Percentiles rank a stretch among this genome's conserved stretches.
These are phyloP conservation scores for Xiphophorus couchianus DNA, from an alignment of 2,113 vertebrate genomes.

Conservation along the genomic window DNA sequence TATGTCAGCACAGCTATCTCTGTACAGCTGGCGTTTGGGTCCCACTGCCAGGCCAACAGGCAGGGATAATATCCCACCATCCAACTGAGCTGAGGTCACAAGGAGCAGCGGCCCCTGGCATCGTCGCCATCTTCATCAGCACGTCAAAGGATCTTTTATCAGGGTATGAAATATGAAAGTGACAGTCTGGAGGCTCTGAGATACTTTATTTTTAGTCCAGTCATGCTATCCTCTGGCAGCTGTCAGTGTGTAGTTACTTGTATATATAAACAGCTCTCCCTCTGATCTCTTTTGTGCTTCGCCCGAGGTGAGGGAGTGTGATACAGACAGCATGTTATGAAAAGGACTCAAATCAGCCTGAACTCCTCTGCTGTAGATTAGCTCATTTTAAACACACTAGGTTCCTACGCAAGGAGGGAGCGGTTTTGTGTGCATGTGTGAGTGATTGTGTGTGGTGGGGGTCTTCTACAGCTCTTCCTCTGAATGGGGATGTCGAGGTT, in stretches of 20 bases:
- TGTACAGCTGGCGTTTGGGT: conserved; percentile 66
- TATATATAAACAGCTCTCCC: conserved; percentile 58
- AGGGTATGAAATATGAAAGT: neutral
- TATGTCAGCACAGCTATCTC: conserved; percentile 67
- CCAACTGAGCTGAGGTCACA: conserved; percentile 37
- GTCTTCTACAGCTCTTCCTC: conserved; percentile 61
- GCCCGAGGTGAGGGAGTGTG: conserved; percentile 48
- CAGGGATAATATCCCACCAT: conserved; percentile 32
- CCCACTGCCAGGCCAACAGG: conserved; percentile 55
- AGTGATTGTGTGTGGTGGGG: conserved; percentile 20
- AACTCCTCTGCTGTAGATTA: conserved; percentile 89
- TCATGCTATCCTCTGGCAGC: conserved; percentile 45
- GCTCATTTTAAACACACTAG: conserved; percentile 92
- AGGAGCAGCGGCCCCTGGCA: conserved; percentile 39
- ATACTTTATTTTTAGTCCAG: conserved; percentile 44
- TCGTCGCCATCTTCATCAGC: conserved; percentile 39
- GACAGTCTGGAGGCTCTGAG: conserved; percentile 32
- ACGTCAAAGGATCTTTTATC: conserved; percentile 55
- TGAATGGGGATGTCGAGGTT: conserved; percentile 56
- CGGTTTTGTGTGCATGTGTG: conserved; percentile 37
- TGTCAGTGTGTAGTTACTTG: conserved; percentile 27
- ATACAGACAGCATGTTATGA: conserved; percentile 78
- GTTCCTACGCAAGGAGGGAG: conserved; percentile 79
- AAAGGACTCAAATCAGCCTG: conserved; percentile 85
- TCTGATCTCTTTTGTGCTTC: conserved; percentile 58